phyloP scores from a whole-genome alignment of 2,797 vertebrate genomes.

The Pyrocephalus nanus region DNA sequence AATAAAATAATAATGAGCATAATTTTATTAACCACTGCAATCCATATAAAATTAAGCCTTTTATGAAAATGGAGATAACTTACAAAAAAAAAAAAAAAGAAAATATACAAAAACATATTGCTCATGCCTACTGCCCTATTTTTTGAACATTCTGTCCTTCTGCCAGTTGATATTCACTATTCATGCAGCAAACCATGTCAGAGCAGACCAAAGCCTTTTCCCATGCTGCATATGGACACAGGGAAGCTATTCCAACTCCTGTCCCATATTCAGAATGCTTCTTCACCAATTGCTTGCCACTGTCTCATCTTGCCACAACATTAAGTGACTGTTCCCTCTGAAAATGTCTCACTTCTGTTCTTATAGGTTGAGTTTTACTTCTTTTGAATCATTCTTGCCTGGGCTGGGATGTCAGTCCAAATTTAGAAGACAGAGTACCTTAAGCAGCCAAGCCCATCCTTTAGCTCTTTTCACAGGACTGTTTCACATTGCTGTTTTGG shows the following conservation, averaged over 20 bases:
- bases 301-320: not conserved
- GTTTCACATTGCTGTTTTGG: not conserved
- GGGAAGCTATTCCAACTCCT: not conserved
- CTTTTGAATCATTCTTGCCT: not conserved
- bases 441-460: not conserved
- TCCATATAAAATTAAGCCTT: not conserved
- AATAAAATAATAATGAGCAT: not conserved
- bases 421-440: not conserved
- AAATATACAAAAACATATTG: not conserved
- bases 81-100: not conserved
- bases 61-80: not conserved
- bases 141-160: not conserved
- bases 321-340: not conserved
- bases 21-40: not conserved
- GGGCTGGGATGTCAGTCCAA: not conserved
- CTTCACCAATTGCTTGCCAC: not conserved
- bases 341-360: not conserved
- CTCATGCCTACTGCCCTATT: not conserved
- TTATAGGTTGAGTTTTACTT: not conserved
- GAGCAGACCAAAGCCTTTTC: not conserved
- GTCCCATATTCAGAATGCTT: not conserved
- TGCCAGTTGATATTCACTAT: not conserved
- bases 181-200: not conserved
- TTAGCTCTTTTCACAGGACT: not conserved
- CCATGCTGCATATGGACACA: rapidly evolving